Conservation (phyloP, 1,140 invertebrate species). For the Helicoverpa armigera region DNA sequence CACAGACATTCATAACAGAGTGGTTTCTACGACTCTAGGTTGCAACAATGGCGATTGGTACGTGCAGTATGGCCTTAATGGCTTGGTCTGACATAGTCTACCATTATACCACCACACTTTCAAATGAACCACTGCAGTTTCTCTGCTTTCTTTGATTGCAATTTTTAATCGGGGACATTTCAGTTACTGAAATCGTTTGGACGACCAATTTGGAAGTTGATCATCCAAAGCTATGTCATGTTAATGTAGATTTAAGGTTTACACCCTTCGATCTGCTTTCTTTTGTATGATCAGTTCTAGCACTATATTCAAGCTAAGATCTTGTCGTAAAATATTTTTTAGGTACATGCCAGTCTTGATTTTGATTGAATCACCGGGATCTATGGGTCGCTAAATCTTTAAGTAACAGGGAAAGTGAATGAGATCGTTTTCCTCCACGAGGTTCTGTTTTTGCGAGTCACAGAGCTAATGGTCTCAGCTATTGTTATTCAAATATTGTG, state of each 20-base stretch:
- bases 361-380: too few relatives aligned
- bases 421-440: not conserved
- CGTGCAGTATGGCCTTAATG: constrained; percentile 5
- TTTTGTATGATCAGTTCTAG: not conserved
- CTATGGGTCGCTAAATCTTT: not conserved
- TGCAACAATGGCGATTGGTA: not conserved
- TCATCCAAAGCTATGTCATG: too few relatives aligned
- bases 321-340: too few relatives aligned
- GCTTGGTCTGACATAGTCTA: not conserved
- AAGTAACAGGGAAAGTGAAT: not conserved
- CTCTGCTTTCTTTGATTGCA: constrained; percentile 27
- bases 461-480: not conserved
- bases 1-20: not conserved
- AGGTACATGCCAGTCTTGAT: too few relatives aligned
- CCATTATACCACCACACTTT: constrained; percentile 11
- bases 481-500: not conserved
- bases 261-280: not conserved
- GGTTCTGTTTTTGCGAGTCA: constrained; percentile 5
- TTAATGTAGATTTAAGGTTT: not conserved
- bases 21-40: not conserved
- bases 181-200: not conserved
- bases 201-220: too few relatives aligned
- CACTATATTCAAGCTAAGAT: too few relatives aligned
- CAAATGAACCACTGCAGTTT: constrained; percentile 14
- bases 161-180: not conserved